Base-by-base conservation (phyloP, 2,113 vertebrate species). In the Protobothrops mucrosquamatus region DNA sequence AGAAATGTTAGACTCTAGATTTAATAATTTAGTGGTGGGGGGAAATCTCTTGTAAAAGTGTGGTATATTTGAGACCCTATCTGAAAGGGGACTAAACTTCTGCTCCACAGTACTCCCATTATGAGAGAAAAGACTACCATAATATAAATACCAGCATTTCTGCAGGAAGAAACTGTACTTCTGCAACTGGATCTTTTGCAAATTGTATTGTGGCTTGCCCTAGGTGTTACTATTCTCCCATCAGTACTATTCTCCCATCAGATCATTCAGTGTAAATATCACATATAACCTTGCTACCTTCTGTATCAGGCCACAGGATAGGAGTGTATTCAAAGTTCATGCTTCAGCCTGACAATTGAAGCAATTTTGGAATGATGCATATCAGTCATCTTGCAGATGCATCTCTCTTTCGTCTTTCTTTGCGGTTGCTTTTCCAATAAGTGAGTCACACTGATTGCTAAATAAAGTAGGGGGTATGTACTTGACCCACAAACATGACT, bases 401-500 rank as follows among this genome's bases (percentile, higher is more conserved):
- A 39, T 59, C 85, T 93, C 88, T 88, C 18, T 64, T 56, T 93
- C 55, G 1, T 81, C 55, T 93, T 85, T 74, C 74, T 89, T 90
- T 24, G 69, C 22, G 74, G 88, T 43, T 85, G 29, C 88, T 74
- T 89, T 89, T 74, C 51, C 20, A 39, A 88, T 9, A 34, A 23
- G 39, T 85, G 74, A 93, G 69, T 93, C 92, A 93, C 29, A 0
- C 46, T n/a, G 54, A 56, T 93, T 90, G 46, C 92, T 86, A 93
- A 89, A 92, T 85, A 85, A 86, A 90, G n/a, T 93, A 61, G 69
- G 74, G 88, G 92, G 43, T 89, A 61, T 56, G 59, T 24, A 86
- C 85, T 52, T 93, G 46, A 52, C 56, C 88, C 92, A 90, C 88
- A 93, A 90, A 61, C 74, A 90, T 93, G 74, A 90, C 88, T 93